A percentile compares a stretch with the other conserved stretches of the same genome.
These are phyloP conservation scores for Triplophysa rosa DNA, from an alignment of 2,113 vertebrate genomes.

Conservation along the genomic window DNA sequence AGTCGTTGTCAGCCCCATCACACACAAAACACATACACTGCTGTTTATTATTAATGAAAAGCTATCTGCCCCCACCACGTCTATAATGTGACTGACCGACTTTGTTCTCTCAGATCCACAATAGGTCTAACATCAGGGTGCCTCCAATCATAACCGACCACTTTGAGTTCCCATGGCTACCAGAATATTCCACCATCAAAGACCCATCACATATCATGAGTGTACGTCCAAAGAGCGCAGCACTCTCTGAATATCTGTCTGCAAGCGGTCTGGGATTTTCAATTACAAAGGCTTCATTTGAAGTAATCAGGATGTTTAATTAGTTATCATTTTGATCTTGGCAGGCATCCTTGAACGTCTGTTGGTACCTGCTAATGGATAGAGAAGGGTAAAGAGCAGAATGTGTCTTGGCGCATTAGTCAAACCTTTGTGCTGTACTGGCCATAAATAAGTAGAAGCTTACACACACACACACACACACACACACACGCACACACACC, in stretches of 20 bases:
- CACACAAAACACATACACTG: conserved; percentile 1
- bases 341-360: conserved; percentile 1
- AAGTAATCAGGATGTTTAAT: conserved; percentile 37
- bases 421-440: not conserved
- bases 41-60: conserved; percentile 35
- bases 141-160: conserved; percentile 30
- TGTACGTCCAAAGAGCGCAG: not conserved
- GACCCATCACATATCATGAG: conserved; percentile 19
- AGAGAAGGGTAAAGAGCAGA: conserved; percentile 18
- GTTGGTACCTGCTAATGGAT: conserved; percentile 23
- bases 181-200: conserved; percentile 29
- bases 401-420: not conserved
- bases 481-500: not conserved
- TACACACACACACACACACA: not conserved
- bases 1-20: not conserved
- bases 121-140: conserved; percentile 34
- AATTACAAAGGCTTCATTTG: conserved; percentile 16
- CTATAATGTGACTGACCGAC: conserved; percentile 10
- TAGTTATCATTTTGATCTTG: conserved; percentile 30
- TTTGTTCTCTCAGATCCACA: conserved; percentile 33
- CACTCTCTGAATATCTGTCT: not conserved
- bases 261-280: not conserved
- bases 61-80: not conserved
- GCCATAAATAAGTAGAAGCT: not conserved
- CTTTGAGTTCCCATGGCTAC: conserved; percentile 44